Evolutionary conservation across 1,140 invertebrate genomes (phyloP).

Genomic region (Leucophenga varia): DNA sequence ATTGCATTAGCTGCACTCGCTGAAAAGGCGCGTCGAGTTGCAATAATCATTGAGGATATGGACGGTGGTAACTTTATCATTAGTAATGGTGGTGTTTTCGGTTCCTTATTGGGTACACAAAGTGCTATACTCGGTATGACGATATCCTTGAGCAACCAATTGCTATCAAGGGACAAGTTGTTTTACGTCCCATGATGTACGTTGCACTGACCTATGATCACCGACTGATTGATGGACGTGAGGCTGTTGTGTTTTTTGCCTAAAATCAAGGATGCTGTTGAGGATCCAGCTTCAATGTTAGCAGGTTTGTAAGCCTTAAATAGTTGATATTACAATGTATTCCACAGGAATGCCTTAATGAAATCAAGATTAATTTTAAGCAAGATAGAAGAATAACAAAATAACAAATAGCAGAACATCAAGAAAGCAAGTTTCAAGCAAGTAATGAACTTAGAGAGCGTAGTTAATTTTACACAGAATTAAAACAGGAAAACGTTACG

Average conservation of each 20-base stretch:
- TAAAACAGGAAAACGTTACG: no score
- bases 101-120: conserved; percentile 96
- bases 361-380: no score
- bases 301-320: conserved; percentile 85
- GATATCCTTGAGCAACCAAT: conserved; percentile 94
- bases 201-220: conserved; percentile 99
- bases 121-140: conserved; percentile 99
- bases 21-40: conserved; percentile 88
- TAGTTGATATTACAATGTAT: no score
- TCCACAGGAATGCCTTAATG: no score
- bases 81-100: conserved; percentile 98
- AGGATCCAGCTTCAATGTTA: conserved; percentile 93
- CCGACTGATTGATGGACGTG: conserved; percentile 96
- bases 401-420: no score
- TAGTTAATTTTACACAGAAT: no score
- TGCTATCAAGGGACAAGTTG: conserved; percentile 94
- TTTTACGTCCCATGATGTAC: conserved; percentile 99
- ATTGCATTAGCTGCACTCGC: conserved; percentile 83
- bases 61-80: conserved; percentile 99
- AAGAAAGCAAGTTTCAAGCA: no score
- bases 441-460: no score
- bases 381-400: no score
- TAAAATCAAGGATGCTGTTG: conserved; percentile 95
- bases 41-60: conserved; percentile 97
- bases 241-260: conserved; percentile 96